Conservation (phyloP, 23 tunicate species). For the Oikopleura dioica region DNA sequence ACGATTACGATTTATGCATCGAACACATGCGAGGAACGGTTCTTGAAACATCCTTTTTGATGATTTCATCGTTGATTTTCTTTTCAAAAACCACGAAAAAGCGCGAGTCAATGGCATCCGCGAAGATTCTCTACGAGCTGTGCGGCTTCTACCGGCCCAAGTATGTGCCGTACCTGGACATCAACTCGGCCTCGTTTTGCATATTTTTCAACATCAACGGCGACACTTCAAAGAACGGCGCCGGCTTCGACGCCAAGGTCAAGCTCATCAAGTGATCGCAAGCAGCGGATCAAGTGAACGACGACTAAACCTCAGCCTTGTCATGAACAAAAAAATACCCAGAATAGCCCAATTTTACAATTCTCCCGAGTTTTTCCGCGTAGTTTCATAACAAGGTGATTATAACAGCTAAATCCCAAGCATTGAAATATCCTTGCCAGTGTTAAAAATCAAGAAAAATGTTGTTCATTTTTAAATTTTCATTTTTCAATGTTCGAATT, state of each 20-base stretch:
- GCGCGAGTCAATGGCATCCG: neutral
- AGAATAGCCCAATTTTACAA: no score
- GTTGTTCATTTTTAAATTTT: no score
- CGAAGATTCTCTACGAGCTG: slow-evolving; percentile 3
- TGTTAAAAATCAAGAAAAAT: no score
- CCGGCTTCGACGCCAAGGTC: neutral
- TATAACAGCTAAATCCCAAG: no score
- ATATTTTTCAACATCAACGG: slow-evolving; percentile 1
- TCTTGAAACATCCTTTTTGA: no score
- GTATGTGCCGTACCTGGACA: neutral
- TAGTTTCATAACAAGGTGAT: no score
- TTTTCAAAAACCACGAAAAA: neutral
- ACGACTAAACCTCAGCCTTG: no score
- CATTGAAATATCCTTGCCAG: no score
- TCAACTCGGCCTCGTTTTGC: neutral
- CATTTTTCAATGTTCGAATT: no score
- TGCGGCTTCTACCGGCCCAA: slow-evolving; percentile 1
- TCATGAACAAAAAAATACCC: no score
- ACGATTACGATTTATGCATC: neutral
- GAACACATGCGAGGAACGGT: neutral
- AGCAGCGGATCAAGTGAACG: no score
- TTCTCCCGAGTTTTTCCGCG: no score
- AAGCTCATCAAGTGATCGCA: neutral
- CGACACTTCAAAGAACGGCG: neutral
- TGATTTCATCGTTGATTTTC: neutral